Evolutionary conservation across 2,113 vertebrate species (phyloP).

Genomic region (Ammodytes marinus): DNA sequence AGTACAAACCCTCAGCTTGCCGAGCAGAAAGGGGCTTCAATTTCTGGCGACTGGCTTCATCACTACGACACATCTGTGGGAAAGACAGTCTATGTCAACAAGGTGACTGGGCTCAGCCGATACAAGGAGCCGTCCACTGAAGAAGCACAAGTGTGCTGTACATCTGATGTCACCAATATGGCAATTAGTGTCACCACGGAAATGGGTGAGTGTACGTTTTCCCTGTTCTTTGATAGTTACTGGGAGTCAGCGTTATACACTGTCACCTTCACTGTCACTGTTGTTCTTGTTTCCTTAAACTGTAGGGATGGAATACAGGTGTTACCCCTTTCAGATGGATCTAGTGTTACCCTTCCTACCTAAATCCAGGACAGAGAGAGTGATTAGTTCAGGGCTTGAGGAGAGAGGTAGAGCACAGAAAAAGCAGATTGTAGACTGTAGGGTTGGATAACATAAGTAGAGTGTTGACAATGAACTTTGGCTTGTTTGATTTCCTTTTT

Average conservation of each 20-base stretch:
- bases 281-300: constrained; percentile 43
- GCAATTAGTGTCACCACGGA: constrained; percentile 89
- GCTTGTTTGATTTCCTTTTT: not conserved
- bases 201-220: constrained; percentile 85
- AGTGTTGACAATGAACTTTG: not conserved
- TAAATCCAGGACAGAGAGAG: constrained; percentile 87
- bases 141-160: constrained; percentile 84
- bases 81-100: constrained; percentile 91
- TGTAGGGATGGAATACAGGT: constrained; percentile 92
- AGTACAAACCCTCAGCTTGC: constrained; percentile 1
- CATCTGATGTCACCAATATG: constrained; percentile 91
- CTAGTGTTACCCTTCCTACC: constrained; percentile 93
- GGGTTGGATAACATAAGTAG: not conserved
- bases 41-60: constrained; percentile 85
- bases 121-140: constrained; percentile 83
- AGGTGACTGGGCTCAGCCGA: constrained; percentile 91
- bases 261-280: not conserved
- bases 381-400: constrained; percentile 81
- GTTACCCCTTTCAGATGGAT: constrained; percentile 94
- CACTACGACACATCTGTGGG: constrained; percentile 88
- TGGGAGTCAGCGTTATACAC: not conserved
- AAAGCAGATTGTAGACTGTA: constrained; percentile 2
- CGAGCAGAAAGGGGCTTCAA: constrained; percentile 12
- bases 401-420: constrained; percentile 84
- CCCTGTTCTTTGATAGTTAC: not conserved